phyloP scores from a whole-genome alignment of 2,888 invertebrate genomes.

The Ephialtes manifestator region DNA sequence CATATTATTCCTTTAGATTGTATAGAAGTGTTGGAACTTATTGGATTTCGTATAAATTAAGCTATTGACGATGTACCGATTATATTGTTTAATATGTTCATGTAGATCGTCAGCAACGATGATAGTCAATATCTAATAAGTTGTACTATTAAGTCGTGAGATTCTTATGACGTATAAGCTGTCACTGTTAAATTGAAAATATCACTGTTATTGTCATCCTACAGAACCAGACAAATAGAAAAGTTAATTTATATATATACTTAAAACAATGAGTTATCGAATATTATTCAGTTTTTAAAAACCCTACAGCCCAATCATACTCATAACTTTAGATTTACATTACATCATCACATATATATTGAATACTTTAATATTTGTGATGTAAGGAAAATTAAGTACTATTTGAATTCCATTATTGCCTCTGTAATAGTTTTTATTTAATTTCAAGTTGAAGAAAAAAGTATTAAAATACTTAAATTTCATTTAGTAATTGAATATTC shows the following conservation, averaged over 20 bases:
- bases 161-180: not conserved
- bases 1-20: slow-evolving; percentile 23
- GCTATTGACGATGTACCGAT: slow-evolving; percentile 13
- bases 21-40: not conserved
- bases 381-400: no score
- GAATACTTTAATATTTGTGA: no score
- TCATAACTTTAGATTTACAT: no score
- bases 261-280: no score
- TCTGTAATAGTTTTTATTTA: no score
- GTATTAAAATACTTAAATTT: no score
- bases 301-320: no score
- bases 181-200: not conserved
- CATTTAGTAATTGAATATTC: no score
- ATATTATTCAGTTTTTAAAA: not conserved
- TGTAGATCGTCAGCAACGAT: slow-evolving; percentile 4
- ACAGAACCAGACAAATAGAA: not conserved
- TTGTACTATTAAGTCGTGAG: not conserved
- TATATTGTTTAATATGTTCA: slow-evolving; percentile 1
- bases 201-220: not conserved
- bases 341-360: no score
- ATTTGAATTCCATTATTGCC: no score
- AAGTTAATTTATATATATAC: not conserved
- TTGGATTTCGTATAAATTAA: not conserved
- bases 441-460: no score
- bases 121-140: slow-evolving; percentile 12